These are phyloP conservation scores for Parasteatoda tepidariorum DNA, from an alignment of 1,140 invertebrate genomes.

Conservation along the genomic window DNA sequence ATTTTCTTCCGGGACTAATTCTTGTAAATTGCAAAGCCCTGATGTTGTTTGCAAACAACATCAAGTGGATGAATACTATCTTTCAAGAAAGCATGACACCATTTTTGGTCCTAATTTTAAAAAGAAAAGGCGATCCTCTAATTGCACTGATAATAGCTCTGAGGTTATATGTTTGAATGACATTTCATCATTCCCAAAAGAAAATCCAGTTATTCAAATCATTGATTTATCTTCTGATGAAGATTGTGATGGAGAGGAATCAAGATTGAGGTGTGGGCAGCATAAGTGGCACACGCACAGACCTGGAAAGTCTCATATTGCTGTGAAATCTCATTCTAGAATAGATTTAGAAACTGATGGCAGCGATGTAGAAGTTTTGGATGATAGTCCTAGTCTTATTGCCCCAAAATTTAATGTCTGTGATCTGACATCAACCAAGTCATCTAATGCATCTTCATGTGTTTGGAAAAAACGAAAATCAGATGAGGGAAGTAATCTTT, in stretches of 20 bases:
- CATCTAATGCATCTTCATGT: not conserved
- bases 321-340: not conserved
- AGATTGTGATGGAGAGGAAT: too few relatives aligned
- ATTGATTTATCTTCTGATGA: constrained; percentile 36
- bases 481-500: not conserved
- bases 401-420: not conserved
- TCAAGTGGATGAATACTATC: too few relatives aligned
- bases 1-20: too few relatives aligned
- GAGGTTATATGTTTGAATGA: too few relatives aligned
- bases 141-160: too few relatives aligned
- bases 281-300: not conserved
- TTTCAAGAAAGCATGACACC: not conserved
- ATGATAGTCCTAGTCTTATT: constrained; percentile 20
- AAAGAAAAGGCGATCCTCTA: not conserved
- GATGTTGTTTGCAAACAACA: too few relatives aligned
- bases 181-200: too few relatives aligned
- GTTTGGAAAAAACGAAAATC: not conserved
- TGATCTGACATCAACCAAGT: not conserved
- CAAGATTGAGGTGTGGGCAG: too few relatives aligned
- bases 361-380: constrained; percentile 15
- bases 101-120: not conserved
- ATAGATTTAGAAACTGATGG: not conserved
- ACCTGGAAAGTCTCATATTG: not conserved
- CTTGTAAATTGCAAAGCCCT: too few relatives aligned
- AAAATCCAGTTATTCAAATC: not conserved